phyloP scores from a whole-genome alignment of 2,888 invertebrate genomes.

The Selenia dentaria region DNA sequence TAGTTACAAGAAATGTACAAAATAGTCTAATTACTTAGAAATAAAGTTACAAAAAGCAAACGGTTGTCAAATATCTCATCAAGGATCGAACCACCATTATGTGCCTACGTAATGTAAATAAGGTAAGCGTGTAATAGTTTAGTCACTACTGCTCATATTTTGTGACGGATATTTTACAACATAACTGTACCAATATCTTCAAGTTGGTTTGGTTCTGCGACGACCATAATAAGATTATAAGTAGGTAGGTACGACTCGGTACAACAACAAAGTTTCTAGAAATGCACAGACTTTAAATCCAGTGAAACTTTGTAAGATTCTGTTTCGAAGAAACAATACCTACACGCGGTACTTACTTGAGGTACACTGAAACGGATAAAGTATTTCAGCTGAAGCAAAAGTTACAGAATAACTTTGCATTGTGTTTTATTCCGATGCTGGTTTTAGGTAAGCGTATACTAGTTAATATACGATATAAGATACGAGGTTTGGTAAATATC shows the following conservation, averaged over 20 bases:
- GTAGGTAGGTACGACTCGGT: background rate
- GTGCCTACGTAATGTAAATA: too few species aligned
- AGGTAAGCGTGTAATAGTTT: too few species aligned
- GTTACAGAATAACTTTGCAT: background rate
- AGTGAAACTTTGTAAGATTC: constrained; percentile 26
- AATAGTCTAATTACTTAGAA: too few species aligned
- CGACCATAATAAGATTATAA: constrained; percentile 8
- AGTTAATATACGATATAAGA: too few species aligned
- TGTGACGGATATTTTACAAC: too few species aligned
- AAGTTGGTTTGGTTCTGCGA: background rate
- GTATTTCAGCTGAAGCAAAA: constrained; percentile 2
- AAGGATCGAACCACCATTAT: too few species aligned
- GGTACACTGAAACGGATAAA: constrained; percentile 1
- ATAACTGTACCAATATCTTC: too few species aligned
- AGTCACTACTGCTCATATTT: too few species aligned
- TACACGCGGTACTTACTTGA: constrained; percentile 4
- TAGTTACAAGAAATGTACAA: too few species aligned
- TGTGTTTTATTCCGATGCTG: background rate
- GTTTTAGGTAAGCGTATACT: background rate
- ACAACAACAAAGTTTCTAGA: constrained; percentile 24
- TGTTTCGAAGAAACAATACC: constrained; percentile 12
- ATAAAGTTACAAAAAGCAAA: too few species aligned
- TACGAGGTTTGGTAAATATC: too few species aligned
- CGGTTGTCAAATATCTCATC: too few species aligned
- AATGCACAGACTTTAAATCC: constrained; percentile 26